These are phyloP conservation scores for Drosophila trichaetosa DNA, from an alignment of 2,888 invertebrate species.

Conservation along the genomic window DNA sequence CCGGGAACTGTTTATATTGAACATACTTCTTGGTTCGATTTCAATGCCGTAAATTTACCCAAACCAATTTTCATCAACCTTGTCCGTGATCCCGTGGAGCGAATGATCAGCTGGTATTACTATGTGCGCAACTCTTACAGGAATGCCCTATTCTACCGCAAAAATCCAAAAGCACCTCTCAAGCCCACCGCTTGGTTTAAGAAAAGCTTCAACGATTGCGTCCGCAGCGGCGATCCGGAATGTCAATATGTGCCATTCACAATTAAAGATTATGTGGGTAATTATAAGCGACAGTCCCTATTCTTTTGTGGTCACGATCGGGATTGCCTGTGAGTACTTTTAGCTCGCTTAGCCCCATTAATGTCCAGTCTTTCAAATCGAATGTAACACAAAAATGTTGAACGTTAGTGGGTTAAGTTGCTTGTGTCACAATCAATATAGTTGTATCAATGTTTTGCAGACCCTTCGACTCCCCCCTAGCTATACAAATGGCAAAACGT, in stretches of 20 bases:
- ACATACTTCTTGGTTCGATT: constrained; percentile 95
- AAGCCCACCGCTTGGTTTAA: constrained; percentile 81
- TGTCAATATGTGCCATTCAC: constrained; percentile 92
- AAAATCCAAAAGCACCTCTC: constrained; percentile 89
- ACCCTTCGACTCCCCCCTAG: constrained; percentile 93
- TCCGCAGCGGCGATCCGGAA: constrained; percentile 91
- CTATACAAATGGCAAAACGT: constrained; percentile 92
- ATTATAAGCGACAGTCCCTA: constrained; percentile 92
- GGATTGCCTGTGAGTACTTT: constrained; percentile 89
- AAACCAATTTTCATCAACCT: constrained; percentile 94
- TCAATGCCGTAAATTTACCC: constrained; percentile 91
- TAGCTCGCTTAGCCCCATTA: neutral
- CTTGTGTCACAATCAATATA: neutral
- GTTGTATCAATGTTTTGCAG: constrained; percentile 85
- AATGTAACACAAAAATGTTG: neutral
- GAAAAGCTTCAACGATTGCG: constrained; percentile 93
- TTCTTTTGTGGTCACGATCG: constrained; percentile 95
- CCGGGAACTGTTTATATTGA: constrained; percentile 94
- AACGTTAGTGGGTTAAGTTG: neutral
- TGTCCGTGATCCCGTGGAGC: constrained; percentile 94
- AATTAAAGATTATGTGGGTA: constrained; percentile 91
- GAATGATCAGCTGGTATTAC: constrained; percentile 96
- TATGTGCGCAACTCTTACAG: constrained; percentile 91
- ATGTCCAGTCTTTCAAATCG: neutral
- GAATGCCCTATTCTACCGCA: constrained; percentile 91